Evolutionary conservation across 2,113 vertebrate genomes (phyloP).

Genomic region (Azemiops feae): DNA sequence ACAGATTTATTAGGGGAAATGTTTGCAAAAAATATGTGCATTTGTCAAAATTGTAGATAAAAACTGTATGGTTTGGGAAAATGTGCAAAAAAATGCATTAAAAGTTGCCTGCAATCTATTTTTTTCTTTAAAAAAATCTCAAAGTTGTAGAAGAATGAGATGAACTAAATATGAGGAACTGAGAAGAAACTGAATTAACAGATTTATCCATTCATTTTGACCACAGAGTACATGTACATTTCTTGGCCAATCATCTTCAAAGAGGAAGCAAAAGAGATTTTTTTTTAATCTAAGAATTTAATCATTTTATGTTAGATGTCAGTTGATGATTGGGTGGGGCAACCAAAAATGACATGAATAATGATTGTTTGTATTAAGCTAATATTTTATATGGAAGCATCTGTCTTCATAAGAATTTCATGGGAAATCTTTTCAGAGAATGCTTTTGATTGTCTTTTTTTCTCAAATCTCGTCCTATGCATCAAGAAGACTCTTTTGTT

Average conservation of each 20-base stretch:
- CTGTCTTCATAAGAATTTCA: not conserved
- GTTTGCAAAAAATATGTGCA: not conserved
- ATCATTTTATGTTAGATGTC: not conserved
- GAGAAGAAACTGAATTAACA: not conserved
- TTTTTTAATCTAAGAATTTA: not conserved
- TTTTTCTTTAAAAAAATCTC: not conserved
- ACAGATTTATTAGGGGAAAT: not conserved
- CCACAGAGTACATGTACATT: not conserved
- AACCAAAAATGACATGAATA: not conserved
- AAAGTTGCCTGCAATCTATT: not conserved
- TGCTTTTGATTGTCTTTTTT: not conserved
- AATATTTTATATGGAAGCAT: not conserved
- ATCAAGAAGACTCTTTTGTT: not conserved
- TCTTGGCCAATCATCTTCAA: not conserved
- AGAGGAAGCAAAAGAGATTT: not conserved
- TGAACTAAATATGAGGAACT: not conserved
- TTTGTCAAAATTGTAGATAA: not conserved
- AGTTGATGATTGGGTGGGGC: not conserved
- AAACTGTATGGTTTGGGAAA: not conserved
- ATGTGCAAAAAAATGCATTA: not conserved
- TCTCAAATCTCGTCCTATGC: not conserved
- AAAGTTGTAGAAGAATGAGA: not conserved
- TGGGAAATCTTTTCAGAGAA: not conserved
- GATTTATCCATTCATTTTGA: not conserved
- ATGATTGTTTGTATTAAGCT: not conserved